Evolutionary conservation across 2,113 vertebrate genomes (phyloP).

Genomic region (Lagenorhynchus albirostris): DNA sequence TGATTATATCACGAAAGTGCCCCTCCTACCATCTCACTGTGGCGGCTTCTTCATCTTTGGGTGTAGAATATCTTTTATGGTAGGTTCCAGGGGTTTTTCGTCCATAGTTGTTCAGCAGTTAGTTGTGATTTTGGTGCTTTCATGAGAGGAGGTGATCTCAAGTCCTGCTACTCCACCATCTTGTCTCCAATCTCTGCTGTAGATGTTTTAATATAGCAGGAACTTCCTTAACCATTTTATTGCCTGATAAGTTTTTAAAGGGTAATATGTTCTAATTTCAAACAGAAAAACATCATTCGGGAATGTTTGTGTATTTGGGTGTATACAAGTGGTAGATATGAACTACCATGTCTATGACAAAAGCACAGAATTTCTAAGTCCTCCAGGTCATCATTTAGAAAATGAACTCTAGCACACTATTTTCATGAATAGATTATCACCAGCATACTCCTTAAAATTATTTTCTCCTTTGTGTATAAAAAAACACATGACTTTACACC

Average conservation of each 20-base stretch:
- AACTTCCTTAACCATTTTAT: neutral
- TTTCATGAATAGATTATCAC: neutral
- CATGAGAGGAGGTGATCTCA: neutral
- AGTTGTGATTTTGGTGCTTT: neutral
- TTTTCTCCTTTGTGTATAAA: neutral
- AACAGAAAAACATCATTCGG: neutral
- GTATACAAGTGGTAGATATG: neutral
- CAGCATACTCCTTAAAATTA: neutral
- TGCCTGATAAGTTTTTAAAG: neutral
- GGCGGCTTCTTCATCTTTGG: neutral
- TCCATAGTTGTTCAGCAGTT: neutral
- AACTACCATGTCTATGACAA: neutral
- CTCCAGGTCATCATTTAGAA: neutral
- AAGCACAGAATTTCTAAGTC: neutral
- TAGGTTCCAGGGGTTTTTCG: neutral
- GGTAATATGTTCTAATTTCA: neutral
- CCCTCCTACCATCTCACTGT: neutral
- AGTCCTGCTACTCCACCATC: neutral
- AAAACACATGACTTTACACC: neutral
- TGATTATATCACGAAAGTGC: neutral
- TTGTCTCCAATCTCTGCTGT: neutral
- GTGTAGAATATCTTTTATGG: neutral
- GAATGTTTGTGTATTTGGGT: neutral
- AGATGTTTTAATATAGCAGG: neutral
- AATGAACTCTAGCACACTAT: neutral